Percentiles rank a stretch among this genome's conserved stretches.
These are phyloP conservation scores for Spicauda simplicius DNA, from an alignment of 2,888 invertebrate species.

Conservation along the genomic window DNA sequence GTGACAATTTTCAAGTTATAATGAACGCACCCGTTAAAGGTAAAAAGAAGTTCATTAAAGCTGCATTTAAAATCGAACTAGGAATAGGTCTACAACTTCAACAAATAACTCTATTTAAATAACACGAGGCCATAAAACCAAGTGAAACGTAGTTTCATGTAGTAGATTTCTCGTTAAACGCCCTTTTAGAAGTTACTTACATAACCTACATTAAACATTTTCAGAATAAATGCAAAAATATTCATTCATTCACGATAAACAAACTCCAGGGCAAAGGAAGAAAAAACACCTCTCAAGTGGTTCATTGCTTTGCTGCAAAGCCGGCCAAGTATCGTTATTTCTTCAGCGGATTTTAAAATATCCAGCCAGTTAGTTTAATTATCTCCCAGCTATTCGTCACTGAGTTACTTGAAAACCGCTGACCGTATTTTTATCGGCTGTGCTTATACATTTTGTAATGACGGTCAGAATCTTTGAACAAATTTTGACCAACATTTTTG, in stretches of 20 bases:
- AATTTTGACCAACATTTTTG: not conserved
- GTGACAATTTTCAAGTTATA: too few species aligned
- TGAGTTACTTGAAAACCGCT: conserved; percentile 19
- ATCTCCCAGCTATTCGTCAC: conserved; percentile 15
- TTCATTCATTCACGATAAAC: not conserved
- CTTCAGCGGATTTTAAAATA: conserved; percentile 31
- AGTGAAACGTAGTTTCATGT: too few species aligned
- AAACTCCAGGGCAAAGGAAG: conserved; percentile 4
- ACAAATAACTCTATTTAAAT: too few species aligned
- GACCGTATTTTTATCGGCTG: conserved; percentile 16
- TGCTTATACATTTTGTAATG: not conserved
- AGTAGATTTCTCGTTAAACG: too few species aligned
- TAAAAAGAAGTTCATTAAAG: too few species aligned
- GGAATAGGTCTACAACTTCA: too few species aligned
- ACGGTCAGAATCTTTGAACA: not conserved
- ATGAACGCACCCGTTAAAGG: too few species aligned
- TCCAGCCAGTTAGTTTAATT: conserved; percentile 21
- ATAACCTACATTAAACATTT: too few species aligned
- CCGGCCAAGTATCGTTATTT: conserved; percentile 31
- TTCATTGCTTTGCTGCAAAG: conserved; percentile 12
- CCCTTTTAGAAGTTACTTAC: too few species aligned
- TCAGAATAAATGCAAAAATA: not conserved
- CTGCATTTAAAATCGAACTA: too few species aligned
- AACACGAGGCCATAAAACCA: too few species aligned
- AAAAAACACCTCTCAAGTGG: not conserved